These are phyloP conservation scores for Ctenoplectra terminalis DNA, from an alignment of 1,140 invertebrate species.

Conservation along the genomic window DNA sequence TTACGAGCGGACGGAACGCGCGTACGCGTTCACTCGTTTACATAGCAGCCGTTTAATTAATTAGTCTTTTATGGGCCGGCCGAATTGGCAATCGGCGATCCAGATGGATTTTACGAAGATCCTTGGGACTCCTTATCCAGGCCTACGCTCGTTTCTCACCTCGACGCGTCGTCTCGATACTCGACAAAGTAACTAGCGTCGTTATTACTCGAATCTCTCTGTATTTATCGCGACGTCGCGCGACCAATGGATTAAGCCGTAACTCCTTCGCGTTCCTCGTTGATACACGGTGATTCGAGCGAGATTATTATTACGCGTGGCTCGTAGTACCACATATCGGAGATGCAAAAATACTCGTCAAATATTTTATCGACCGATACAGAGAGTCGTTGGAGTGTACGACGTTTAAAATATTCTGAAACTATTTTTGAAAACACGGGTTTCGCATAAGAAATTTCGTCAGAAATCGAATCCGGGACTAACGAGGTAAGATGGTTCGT, in stretches of 20 bases:
- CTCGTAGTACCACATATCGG: background rate
- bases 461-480: background rate
- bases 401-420: background rate
- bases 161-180: background rate
- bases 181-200: background rate
- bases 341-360: background rate
- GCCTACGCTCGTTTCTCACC: background rate
- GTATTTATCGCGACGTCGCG: background rate
- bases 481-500: background rate
- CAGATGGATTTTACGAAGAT: constrained; percentile 38
- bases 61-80: constrained; percentile 52
- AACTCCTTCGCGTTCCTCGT: background rate
- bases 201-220: background rate
- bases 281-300: background rate
- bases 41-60: constrained; percentile 59
- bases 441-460: background rate
- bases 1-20: constrained; percentile 21
- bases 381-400: background rate
- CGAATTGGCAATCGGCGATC: constrained; percentile 35
- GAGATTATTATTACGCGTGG: background rate
- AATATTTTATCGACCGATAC: background rate
- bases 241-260: background rate
- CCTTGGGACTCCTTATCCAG: constrained; percentile 35
- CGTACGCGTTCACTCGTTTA: constrained; percentile 47
- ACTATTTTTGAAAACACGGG: background rate